Evolutionary conservation across 2,888 invertebrate species (phyloP).

Genomic region (Andrena fulva): DNA sequence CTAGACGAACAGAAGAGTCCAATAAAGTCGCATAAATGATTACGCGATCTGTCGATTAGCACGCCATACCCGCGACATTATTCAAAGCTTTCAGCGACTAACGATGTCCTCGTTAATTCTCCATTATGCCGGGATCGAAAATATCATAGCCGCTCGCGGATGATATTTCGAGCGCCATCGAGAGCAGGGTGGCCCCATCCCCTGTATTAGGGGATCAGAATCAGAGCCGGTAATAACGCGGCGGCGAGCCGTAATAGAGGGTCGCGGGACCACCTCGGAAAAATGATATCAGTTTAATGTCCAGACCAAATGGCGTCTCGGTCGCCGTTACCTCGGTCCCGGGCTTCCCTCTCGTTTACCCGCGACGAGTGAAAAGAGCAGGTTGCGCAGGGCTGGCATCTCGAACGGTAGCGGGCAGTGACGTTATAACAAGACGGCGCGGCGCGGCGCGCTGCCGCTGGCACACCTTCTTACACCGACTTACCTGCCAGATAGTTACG

Average conservation of each 20-base stretch:
- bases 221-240: constrained; percentile 37
- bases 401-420: constrained; percentile 21
- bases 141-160: background rate
- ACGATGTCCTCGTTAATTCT: background rate
- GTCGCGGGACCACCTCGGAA: constrained; percentile 48
- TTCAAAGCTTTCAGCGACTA: constrained; percentile 4
- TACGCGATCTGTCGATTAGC: background rate
- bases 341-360: background rate
- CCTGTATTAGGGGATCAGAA: constrained; percentile 43
- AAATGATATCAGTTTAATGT: constrained; percentile 71
- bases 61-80: background rate
- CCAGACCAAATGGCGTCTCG: constrained; percentile 65
- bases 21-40: background rate
- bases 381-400: constrained; percentile 13
- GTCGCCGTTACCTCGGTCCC: constrained; percentile 47
- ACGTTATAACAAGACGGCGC: constrained; percentile 58
- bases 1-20: background rate
- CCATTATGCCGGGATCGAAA: background rate
- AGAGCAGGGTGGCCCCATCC: background rate
- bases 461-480: constrained; percentile 47
- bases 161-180: constrained; percentile 35
- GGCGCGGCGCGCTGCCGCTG: constrained; percentile 40
- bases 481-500: constrained; percentile 49
- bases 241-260: constrained; percentile 35
- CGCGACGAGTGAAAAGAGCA: constrained; percentile 6